Conservation (phyloP, 2,113 vertebrate genomes). For the Macrotis lagotis region DNA sequence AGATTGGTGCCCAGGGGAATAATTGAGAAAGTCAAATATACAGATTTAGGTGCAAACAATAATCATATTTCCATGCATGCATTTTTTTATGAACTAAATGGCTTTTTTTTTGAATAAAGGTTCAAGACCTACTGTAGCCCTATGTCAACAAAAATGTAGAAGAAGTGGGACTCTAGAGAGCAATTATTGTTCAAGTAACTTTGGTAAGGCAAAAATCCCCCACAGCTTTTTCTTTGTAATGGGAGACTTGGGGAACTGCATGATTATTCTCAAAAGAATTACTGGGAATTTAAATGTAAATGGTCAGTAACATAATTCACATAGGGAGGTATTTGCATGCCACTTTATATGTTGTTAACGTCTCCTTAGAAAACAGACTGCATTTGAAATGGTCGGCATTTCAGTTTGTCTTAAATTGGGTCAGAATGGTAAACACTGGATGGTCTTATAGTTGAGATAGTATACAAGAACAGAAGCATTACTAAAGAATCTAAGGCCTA, state of each 20-base stretch:
- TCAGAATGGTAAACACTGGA: neutral
- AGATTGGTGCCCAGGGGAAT: slow-evolving; percentile 13
- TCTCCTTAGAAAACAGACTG: neutral
- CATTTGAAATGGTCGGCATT: neutral
- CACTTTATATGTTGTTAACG: neutral
- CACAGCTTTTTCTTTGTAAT: slow-evolving; percentile 57
- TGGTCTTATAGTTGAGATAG: neutral
- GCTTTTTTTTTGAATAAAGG: slow-evolving; percentile 82
- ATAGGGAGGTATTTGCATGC: slow-evolving; percentile 66
- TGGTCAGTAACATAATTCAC: slow-evolving; percentile 35
- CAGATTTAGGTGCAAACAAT: slow-evolving; percentile 19
- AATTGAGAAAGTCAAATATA: slow-evolving; percentile 4
- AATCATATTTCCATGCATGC: slow-evolving; percentile 16
- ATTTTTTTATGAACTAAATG: slow-evolving; percentile 42
- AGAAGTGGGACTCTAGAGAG: slow-evolving; percentile 91
- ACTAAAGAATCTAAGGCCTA: neutral
- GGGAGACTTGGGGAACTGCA: slow-evolving; percentile 40
- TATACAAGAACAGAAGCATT: neutral
- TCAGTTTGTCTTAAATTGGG: neutral
- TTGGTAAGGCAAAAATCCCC: slow-evolving; percentile 88
- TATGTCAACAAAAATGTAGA: slow-evolving; percentile 96
- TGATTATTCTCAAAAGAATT: slow-evolving; percentile 61
- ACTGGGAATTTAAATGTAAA: slow-evolving; percentile 29
- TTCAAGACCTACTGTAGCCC: slow-evolving; percentile 91
- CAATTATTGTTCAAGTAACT: slow-evolving; percentile 97